Evolutionary conservation across 1,140 invertebrate genomes (phyloP).

Genomic region (Trichogramma pretiosum): DNA sequence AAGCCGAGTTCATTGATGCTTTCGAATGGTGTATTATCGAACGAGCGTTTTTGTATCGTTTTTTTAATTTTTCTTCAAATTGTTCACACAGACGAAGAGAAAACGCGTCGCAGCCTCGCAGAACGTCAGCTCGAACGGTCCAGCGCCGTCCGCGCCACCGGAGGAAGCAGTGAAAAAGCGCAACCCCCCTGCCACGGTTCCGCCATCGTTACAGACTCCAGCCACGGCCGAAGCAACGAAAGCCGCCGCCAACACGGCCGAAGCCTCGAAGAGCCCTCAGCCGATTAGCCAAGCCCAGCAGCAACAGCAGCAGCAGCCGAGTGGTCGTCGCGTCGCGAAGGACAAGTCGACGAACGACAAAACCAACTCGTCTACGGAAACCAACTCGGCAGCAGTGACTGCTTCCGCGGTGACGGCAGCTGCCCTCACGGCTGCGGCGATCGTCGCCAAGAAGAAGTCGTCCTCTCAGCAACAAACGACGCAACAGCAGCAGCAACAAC

Average conservation of each 20-base stretch:
- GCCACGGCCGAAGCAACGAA: slow-evolving; percentile 6
- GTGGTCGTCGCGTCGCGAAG: too few relatives aligned
- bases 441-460: slow-evolving; percentile 26
- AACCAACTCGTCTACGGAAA: neutral
- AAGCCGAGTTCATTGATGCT: too few relatives aligned
- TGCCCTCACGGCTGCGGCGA: neutral
- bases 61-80: too few relatives aligned
- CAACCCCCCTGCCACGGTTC: too few relatives aligned
- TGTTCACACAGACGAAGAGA: slow-evolving; percentile 37
- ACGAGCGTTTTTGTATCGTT: too few relatives aligned
- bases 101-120: slow-evolving; percentile 25
- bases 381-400: slow-evolving; percentile 2
- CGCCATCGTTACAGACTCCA: slow-evolving; percentile 8
- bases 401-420: slow-evolving; percentile 2
- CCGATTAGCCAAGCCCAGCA: neutral
- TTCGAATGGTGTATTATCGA: too few relatives aligned
- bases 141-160: slow-evolving; percentile 5
- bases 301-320: neutral
- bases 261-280: neutral
- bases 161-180: too few relatives aligned
- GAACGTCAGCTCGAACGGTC: neutral
- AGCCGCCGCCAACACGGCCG: neutral
- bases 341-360: neutral
- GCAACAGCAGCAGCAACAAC: slow-evolving; percentile 25
- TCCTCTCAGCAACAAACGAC: neutral